A percentile compares a stretch with the other conserved stretches of the same genome.
Evolutionary conservation across 2,113 vertebrate species (phyloP).

Genomic region (Axis porcinus): DNA sequence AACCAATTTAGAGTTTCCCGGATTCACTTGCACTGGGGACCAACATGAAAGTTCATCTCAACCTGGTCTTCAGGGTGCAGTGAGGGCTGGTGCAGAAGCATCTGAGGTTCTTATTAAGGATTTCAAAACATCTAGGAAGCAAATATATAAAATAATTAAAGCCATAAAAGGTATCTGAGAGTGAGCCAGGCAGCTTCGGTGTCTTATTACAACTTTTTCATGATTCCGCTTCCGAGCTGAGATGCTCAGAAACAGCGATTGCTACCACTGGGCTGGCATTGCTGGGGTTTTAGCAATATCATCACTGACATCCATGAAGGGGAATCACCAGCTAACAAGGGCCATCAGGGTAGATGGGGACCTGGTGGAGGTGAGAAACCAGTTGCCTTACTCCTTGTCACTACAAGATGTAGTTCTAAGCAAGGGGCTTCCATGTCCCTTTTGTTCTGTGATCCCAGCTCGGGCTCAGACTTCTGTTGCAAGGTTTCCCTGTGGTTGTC

Average conservation of each 20-base stretch:
- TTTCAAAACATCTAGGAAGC: constrained; percentile 46
- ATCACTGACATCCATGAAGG: constrained; percentile 67
- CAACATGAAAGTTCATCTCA: neutral
- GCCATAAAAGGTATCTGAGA: constrained; percentile 54
- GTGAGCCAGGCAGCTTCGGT: constrained; percentile 57
- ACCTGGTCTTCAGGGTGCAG: neutral
- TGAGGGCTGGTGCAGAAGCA: constrained; percentile 8
- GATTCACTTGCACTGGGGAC: fast-evolving
- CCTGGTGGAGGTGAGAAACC: constrained; percentile 4
- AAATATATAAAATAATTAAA: constrained; percentile 69
- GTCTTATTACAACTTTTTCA: constrained; percentile 48
- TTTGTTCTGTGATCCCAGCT: neutral
- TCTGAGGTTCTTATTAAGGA: constrained; percentile 36
- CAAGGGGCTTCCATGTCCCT: neutral
- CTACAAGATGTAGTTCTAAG: neutral
- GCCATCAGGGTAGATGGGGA: constrained; percentile 39
- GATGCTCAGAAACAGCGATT: constrained; percentile 68
- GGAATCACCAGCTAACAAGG: constrained; percentile 73
- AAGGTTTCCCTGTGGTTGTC: neutral
- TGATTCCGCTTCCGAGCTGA: constrained; percentile 70
- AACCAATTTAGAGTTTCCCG: neutral
- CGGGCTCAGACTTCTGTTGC: neutral
- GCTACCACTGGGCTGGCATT: constrained; percentile 55
- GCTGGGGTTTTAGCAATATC: constrained; percentile 63
- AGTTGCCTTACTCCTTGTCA: constrained; percentile 9